Conservation (phyloP, 2,888 invertebrate genomes). For the Ethmia dodecea region DNA sequence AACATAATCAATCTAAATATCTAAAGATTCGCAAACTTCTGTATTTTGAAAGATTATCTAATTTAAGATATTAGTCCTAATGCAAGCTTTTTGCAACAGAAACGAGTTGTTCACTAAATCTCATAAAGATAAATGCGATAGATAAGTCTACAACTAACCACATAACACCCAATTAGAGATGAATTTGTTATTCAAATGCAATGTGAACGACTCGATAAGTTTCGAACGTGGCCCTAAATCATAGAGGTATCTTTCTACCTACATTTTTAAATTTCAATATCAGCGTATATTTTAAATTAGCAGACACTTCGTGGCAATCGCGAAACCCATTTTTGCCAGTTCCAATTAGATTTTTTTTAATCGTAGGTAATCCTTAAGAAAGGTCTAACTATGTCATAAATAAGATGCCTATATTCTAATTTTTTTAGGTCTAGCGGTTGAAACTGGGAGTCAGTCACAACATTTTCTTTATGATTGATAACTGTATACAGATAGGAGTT, state of each 20-base stretch:
- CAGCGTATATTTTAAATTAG: too few relatives aligned
- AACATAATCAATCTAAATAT: background rate
- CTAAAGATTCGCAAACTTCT: background rate
- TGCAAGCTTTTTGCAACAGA: slow-evolving; percentile 19
- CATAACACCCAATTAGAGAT: slow-evolving; percentile 56
- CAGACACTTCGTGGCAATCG: too few relatives aligned
- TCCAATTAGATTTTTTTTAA: too few relatives aligned
- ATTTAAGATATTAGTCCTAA: slow-evolving; percentile 1
- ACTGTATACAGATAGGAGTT: too few relatives aligned
- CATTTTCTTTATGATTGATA: too few relatives aligned
- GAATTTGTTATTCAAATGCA: slow-evolving; percentile 46
- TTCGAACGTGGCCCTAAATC: slow-evolving; percentile 24
- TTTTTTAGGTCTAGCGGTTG: too few relatives aligned
- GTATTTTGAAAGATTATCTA: background rate
- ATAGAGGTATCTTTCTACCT: slow-evolving; percentile 16
- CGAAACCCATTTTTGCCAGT: too few relatives aligned
- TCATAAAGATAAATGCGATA: slow-evolving; percentile 43
- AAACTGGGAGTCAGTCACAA: too few relatives aligned
- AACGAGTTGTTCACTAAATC: slow-evolving; percentile 24
- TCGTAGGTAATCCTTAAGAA: too few relatives aligned
- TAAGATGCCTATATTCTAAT: too few relatives aligned
- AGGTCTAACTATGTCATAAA: too few relatives aligned
- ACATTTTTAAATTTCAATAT: too few relatives aligned
- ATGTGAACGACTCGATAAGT: slow-evolving; percentile 36
- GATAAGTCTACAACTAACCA: slow-evolving; percentile 41